Base-by-base conservation (phyloP, 2,113 vertebrate species). In the Grammomys dolichurus region DNA sequence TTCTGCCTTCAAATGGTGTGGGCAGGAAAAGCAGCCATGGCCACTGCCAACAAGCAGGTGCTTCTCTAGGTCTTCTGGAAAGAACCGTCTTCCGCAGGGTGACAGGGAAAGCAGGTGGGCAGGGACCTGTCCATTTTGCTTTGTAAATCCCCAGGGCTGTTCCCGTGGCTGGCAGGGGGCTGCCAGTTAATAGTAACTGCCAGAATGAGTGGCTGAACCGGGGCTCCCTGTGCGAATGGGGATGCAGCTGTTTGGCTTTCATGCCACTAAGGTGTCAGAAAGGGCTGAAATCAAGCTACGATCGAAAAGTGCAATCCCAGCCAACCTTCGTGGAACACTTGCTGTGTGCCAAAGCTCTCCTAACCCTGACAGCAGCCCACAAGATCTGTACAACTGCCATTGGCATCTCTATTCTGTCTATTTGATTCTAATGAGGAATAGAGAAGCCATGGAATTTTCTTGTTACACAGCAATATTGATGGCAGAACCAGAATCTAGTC, bases 351-450 rank as follows among this genome's bases (percentile, higher is more conserved):
- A 28, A 89, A 2, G 9, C 36, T 77, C 40, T 9, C 5, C 36
- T 19, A 26, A 51, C 58, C 20, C 76, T 3, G 12, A 54, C 16
- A n/a, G n/a, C 24, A 54, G 56, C 43, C 67, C 31, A 33, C 33
- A 9, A 67, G 17, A 11, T n/a, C 19, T 20, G 7, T 24, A 1
- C 69, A 51, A 2, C 69, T 2, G 1, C 22, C n/a, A 7, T 12
- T 69, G 48, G 26, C 28, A 26, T 85, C 60, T 28, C 28, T 33
- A 1, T 63, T 51, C 19, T 73, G 60, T 67, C 76, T 75, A 14
- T 5, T 3, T 54, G 28, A 43, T 40, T 88, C 60, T 24, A n/a
- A 22, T 46, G 31, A 78, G 63, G 89, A 48, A 51, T n/a, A 90
- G 69, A 92, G n/a, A 76, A 7, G 19, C 19, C 51, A 81, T 89